Conservation (phyloP, 1,140 invertebrate genomes). For the Heliconius eleuchia region DNA sequence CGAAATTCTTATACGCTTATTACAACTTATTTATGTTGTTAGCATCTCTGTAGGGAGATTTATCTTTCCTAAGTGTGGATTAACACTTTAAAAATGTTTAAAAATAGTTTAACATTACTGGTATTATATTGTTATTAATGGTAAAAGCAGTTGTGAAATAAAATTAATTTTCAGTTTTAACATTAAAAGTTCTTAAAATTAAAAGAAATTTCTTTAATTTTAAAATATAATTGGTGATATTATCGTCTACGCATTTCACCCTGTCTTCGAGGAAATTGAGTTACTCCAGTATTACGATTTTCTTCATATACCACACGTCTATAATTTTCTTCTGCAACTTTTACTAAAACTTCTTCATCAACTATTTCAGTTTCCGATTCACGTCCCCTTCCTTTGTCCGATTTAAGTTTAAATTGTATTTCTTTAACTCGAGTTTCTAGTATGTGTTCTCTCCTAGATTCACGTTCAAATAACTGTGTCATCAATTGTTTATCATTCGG, state of each 20-base stretch:
- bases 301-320: conserved; percentile 47
- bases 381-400: conserved; percentile 33
- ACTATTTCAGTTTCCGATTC: conserved; percentile 26
- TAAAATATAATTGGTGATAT: not conserved
- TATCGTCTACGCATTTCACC: conserved; percentile 22
- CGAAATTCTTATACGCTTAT: too few species aligned
- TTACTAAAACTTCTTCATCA: conserved; percentile 43
- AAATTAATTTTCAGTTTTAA: not conserved
- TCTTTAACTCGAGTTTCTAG: conserved; percentile 91
- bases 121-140: too few species aligned
- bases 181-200: not conserved
- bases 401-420: conserved; percentile 80
- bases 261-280: not conserved
- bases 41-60: too few species aligned
- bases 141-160: too few species aligned
- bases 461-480: conserved; percentile 89
- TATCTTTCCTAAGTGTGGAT: too few species aligned
- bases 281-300: conserved; percentile 26
- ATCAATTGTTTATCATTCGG: conserved; percentile 85
- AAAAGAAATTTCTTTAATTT: not conserved
- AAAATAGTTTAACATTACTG: too few species aligned
- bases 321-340: conserved; percentile 53
- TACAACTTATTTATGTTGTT: too few species aligned
- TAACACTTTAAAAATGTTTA: too few species aligned
- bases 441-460: conserved; percentile 92